Evolutionary conservation across 2,888 invertebrate genomes (phyloP).

Genomic region (Machimus atricapillus): DNA sequence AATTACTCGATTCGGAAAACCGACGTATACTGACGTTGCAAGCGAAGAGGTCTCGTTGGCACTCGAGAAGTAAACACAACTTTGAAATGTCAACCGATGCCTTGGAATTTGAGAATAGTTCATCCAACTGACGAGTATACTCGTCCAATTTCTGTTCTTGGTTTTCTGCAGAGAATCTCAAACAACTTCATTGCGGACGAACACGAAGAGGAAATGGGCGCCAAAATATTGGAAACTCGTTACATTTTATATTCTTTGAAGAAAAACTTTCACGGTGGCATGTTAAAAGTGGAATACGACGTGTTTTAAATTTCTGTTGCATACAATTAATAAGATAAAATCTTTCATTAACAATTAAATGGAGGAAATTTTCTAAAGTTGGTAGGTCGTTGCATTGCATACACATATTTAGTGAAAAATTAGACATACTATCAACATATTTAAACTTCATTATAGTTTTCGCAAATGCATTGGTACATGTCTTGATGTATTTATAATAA

Average conservation of each 20-base stretch:
- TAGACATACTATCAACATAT: no score
- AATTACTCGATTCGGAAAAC: background rate
- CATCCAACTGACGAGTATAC: background rate
- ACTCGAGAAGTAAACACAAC: background rate
- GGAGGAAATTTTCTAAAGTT: no score
- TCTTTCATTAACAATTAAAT: no score
- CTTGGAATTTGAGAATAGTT: background rate
- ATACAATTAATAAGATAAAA: no score
- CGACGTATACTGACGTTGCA: constrained; percentile 13
- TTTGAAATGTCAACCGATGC: background rate
- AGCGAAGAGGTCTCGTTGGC: background rate
- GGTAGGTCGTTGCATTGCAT: no score
- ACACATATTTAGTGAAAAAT: no score
- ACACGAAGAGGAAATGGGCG: background rate
- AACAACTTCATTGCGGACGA: background rate
- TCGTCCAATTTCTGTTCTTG: background rate
- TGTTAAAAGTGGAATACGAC: no score
- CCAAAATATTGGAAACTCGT: background rate
- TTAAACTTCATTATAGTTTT: no score
- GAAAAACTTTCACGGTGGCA: no score
- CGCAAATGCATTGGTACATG: no score
- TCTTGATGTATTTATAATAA: no score
- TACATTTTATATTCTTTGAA: background rate
- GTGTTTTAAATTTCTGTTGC: no score
- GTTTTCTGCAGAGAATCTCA: background rate